Percentiles rank a stretch among this genome's conserved stretches.
These are phyloP conservation scores for Microchirus variegatus DNA, from an alignment of 2,797 vertebrate genomes.

Conservation along the genomic window DNA sequence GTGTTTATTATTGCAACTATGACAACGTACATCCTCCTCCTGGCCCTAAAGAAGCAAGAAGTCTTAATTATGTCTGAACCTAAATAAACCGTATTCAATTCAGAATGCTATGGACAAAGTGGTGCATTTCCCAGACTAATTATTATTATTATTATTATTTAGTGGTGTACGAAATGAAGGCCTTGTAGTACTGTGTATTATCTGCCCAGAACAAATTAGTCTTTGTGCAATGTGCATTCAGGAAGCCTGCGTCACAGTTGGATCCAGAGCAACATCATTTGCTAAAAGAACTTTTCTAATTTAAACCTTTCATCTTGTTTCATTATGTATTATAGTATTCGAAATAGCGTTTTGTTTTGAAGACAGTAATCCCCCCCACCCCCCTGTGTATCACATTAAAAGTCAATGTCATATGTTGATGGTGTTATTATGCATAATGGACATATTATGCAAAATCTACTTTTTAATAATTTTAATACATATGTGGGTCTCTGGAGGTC, in stretches of 20 bases:
- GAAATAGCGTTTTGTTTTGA: conserved; percentile 2
- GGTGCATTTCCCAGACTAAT: conserved; percentile 21
- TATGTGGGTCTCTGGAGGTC: too few species aligned
- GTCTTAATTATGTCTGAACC: too few species aligned
- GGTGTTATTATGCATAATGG: too few species aligned
- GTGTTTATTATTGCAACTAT: too few species aligned
- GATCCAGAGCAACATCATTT: background rate
- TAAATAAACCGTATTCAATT: too few species aligned
- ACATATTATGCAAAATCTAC: too few species aligned
- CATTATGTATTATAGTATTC: background rate
- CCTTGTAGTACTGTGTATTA: conserved; percentile 22
- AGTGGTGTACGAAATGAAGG: conserved; percentile 20
- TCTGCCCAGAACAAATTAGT: conserved; percentile 27
- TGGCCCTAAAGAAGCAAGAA: too few species aligned
- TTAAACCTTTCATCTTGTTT: background rate
- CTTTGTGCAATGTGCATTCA: background rate
- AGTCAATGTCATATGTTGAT: conserved; percentile 32
- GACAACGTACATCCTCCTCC: too few species aligned
- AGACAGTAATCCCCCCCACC: conserved; percentile 12
- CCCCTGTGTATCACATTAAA: conserved; percentile 2
- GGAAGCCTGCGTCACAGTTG: background rate
- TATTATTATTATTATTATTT: background rate
- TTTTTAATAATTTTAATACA: too few species aligned
- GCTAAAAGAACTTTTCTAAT: background rate
- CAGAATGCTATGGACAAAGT: conserved; percentile 6